Base-by-base conservation (phyloP, 2,797 vertebrate genomes). In the Prunella strophiata region DNA sequence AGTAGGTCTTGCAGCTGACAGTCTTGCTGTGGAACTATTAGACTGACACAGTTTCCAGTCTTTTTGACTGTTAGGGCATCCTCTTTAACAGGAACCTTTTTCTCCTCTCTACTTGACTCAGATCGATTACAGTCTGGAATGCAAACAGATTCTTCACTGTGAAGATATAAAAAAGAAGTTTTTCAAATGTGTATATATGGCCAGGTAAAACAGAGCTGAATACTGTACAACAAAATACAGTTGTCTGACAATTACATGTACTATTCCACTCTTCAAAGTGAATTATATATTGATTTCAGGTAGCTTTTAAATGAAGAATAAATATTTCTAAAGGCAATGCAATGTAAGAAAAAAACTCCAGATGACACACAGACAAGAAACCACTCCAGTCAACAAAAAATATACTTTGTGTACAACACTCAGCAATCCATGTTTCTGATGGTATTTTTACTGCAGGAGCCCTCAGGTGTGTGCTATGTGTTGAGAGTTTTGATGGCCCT, bases 71-170 rank as follows among this genome's bases (percentile, higher is more conserved):
- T 52, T 89, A 89, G 68, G 65, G 62, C 66, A 94, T 93, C 93
- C 80, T 96, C 85, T 90, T 97, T 95, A 95, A 92, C 86, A 54
- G 93, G 87, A 85, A 85, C 9, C 47, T 97, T 89, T 95, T 90
- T 96, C 74, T 96, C 94, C 89, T 94, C 94, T 97, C 92, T 96
- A 95, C 91, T 90, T 93, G 94, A 95, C 74, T 96, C 93, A 93
- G 94, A 95, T 95, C 54, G 85, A 95, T 96, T 94, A 94, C 85
- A 89, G 79, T 96, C 92, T 91, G 91, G 96, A 93, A 89, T 96
- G 94, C 73, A 97, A 94, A 96, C 89, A 96, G 89, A 94, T 94
- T 94, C 92, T 93, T 96, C 96, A 92, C 91, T 95, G 92, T 81
- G 90, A 93, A 89, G 54, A 95, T 89, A 94, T 71, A 93, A 94